Base-by-base conservation (phyloP, 1,140 invertebrate species). In the Scaptodrosophila lebanonensis region DNA sequence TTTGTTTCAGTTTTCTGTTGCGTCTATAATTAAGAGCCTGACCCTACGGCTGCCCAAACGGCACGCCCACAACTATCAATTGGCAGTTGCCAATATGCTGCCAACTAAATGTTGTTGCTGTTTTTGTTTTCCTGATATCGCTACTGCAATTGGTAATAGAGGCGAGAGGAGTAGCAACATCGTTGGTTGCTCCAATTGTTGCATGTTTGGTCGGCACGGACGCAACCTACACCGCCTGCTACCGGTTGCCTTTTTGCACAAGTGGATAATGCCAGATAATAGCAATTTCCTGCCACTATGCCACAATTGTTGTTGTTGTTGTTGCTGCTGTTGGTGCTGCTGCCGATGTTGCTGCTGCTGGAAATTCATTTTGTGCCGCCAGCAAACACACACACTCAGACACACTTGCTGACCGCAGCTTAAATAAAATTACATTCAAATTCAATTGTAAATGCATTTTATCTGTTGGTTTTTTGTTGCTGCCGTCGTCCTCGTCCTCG, bases 401-500 rank as follows among this genome's bases (percentile, higher is more conserved):
- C 52, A 54, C 70, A 66, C 75, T 67, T 70, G 71, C 76, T 83
- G 76, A 83, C 76, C 76, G 68, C 76, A 83, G 60, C 76, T 83
- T 83, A 83, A 83, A 83, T 83, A 82, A 83, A 83, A 83, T 83
- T 83, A 83, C 77, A 83, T 83, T 83, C 72, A 83, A 83, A 83
- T 83, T 83, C 77, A 83, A 83, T 83, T 83, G 77, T 83, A 83
- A 83, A 83, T 83, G 77, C 77, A 83, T 83, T 83, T 83, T 83
- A 83, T 83, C 77, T 83, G 77, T 83, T 84, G 82, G 71, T 72
- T 77, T 83, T 83, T 63, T 54, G 53, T 48, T 56, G 12, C 18
- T 53, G 61, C 38, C 15, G 20, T 30, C 40, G 32, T 11, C 15
- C 16, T 36, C 11, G 17, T 17, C 45, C 52, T 13, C 12, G 59